A percentile compares a stretch with the other conserved stretches of the same genome.
Conservation (phyloP, 1,140 invertebrate genomes). For the Drosophila burlai region DNA sequence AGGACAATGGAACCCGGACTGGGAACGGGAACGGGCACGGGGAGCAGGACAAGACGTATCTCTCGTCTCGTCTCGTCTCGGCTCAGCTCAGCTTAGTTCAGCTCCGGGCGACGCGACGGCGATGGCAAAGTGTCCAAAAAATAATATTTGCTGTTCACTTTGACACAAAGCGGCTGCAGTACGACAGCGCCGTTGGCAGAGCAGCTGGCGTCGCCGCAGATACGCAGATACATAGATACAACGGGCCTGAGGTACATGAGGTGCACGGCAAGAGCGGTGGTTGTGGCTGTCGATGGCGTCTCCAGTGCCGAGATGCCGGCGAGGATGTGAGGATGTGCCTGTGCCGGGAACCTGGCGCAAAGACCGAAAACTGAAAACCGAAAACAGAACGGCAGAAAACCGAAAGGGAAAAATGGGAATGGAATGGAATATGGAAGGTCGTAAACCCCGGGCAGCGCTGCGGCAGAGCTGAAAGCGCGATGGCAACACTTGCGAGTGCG, state of each 20-base stretch:
- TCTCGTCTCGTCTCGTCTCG: conserved; percentile 2
- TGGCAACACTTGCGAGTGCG: conserved; percentile 61
- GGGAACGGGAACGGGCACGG: conserved; percentile 26
- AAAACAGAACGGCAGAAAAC: conserved; percentile 10
- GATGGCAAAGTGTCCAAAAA: conserved; percentile 84
- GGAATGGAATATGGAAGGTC: conserved; percentile 50
- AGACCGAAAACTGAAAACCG: conserved; percentile 27
- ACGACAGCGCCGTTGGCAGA: conserved; percentile 33
- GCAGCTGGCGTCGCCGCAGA: conserved; percentile 56
- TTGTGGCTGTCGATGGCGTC: conserved; percentile 36
- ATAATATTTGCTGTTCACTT: conserved; percentile 84
- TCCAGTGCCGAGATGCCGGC: conserved; percentile 46
- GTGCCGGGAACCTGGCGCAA: conserved; percentile 57
- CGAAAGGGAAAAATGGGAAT: conserved; percentile 23
- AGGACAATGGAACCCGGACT: conserved; percentile 43
- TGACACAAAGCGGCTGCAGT: conserved; percentile 71
- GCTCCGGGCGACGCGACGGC: conserved; percentile 71
- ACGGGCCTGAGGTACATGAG: conserved; percentile 25
- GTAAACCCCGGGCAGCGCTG: conserved; percentile 66
- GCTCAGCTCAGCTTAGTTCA: conserved; percentile 10
- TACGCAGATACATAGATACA: conserved; percentile 63
- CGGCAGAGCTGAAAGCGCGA: conserved; percentile 27
- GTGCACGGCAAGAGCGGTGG: conserved; percentile 42
- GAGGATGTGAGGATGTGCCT: conserved; percentile 50
- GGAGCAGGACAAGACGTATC: conserved; percentile 13